Base-by-base conservation (phyloP, 2,888 invertebrate species). In the Hoplodrina blanda region DNA sequence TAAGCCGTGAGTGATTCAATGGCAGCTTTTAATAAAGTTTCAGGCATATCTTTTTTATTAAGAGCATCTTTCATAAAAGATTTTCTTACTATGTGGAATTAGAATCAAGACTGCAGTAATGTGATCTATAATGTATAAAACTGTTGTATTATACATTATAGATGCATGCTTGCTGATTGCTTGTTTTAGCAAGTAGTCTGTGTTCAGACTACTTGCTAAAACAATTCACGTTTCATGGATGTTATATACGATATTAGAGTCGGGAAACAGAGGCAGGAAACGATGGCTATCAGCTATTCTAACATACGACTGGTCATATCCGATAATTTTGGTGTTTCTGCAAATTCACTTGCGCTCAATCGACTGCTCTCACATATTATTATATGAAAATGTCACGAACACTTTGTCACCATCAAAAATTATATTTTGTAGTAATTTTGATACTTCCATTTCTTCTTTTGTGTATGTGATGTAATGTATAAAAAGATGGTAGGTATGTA, bases 321-420 rank as follows among this genome's bases (percentile, higher is more conserved):
- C 8, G 8, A 63, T 73, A 73, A 55, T 73, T 63, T 63, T 49
- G 54, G 64, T 63, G 41, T 63, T 55, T 49, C 20, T n/a, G 30
- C 54, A 55, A 54, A 30, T 63, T 64, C 8, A 73, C 20, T n/a
- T 63, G 54, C n/a, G 4, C 41, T 41, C 20, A 63, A 63, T 30
- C 20, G 13, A 49, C 1, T 41, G 17, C 17, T 41, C 4, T 46
- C 6, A 25, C 25, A 13, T 25, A 17, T 2, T 25, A 0, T 8
- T 46, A 41, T 3, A 41, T 41, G 41, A 41, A 13, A 13, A 41
- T 41, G 41, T 41, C 41, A 13, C 41, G 11, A 3, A 41, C 13
- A 41, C 41, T 10, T 41, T 10, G 37, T 37, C 8, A 37, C 37
- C 25, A 25, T 25, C 25, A 2, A 25, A 25, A 25, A 25, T n/a